phyloP scores from a whole-genome alignment of 1,140 invertebrate species.

The Octopus sinensis region DNA sequence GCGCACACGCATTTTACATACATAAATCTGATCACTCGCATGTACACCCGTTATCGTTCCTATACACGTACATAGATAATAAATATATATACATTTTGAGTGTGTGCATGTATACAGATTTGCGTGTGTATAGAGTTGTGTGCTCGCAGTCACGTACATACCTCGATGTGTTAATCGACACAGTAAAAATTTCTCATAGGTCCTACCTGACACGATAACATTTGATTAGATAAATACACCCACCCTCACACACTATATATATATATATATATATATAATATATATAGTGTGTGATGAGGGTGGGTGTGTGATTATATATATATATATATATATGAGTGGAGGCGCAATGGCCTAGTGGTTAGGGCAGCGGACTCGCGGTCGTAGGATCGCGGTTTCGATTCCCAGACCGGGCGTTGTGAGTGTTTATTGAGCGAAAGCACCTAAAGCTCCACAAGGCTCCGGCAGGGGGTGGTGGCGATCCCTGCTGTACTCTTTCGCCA shows the following conservation, averaged over 20 bases:
- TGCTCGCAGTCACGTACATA: neutral
- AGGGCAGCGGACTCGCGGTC: too few species aligned
- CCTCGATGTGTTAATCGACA: neutral
- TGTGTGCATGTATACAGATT: neutral
- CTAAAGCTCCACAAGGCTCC: too few species aligned
- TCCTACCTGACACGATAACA: neutral
- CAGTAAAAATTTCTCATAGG: neutral
- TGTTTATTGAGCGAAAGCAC: too few species aligned
- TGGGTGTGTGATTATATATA: conserved; percentile 1
- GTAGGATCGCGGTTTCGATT: too few species aligned
- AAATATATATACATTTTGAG: neutral
- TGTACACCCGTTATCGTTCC: neutral
- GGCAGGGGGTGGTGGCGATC: too few species aligned
- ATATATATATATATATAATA: too few species aligned
- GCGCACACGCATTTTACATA: neutral
- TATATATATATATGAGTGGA: neutral
- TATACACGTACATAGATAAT: neutral
- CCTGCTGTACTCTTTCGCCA: too few species aligned
- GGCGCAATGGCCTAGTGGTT: neutral
- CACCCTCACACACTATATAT: too few species aligned
- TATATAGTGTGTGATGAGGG: neutral
- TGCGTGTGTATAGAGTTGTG: neutral
- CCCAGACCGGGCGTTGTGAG: too few species aligned
- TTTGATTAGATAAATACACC: neutral
- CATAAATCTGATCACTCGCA: neutral